Evolutionary conservation across 1,140 invertebrate genomes (phyloP).

Genomic region (Saccostrea glomerata): DNA sequence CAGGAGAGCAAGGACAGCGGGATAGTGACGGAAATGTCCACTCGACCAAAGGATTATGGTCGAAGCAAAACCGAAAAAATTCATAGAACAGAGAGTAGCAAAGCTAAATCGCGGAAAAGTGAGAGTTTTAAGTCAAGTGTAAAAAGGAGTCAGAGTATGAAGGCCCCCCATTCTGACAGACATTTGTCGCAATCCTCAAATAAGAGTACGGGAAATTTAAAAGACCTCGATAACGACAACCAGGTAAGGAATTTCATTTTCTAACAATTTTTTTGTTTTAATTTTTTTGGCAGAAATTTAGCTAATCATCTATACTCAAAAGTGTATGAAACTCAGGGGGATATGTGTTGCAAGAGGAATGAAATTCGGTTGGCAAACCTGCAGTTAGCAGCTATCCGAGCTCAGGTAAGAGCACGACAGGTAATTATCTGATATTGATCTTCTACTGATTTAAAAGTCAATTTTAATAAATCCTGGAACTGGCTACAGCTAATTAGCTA

Average conservation of each 20-base stretch:
- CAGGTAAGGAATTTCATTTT: conserved; percentile 61
- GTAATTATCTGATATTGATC: conserved; percentile 13
- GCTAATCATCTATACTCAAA: conserved; percentile 94
- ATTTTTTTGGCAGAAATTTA: conserved; percentile 82
- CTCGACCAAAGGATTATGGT: conserved; percentile 58
- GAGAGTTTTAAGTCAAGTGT: conserved; percentile 41
- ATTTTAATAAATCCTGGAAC: conserved; percentile 15
- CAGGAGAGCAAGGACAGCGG: conserved; percentile 64
- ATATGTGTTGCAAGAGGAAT: conserved; percentile 95
- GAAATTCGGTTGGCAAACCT: conserved; percentile 94
- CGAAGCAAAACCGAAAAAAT: conserved; percentile 53
- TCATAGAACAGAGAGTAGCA: conserved; percentile 54
- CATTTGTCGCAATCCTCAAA: conserved; percentile 7
- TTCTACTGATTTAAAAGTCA: neutral
- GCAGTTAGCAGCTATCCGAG: conserved; percentile 91
- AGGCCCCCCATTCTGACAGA: neutral
- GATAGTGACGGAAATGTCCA: conserved; percentile 63
- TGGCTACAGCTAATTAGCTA: neutral
- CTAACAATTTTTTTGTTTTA: conserved; percentile 48
- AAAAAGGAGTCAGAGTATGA: conserved; percentile 44
- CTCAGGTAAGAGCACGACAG: conserved; percentile 85
- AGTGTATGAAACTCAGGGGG: conserved; percentile 96
- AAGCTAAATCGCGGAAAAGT: conserved; percentile 43
- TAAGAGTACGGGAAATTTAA: conserved; percentile 36
- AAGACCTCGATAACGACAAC: conserved; percentile 50